These are phyloP conservation scores for Phortica magna DNA, from an alignment of 2,888 invertebrate species.

Conservation along the genomic window DNA sequence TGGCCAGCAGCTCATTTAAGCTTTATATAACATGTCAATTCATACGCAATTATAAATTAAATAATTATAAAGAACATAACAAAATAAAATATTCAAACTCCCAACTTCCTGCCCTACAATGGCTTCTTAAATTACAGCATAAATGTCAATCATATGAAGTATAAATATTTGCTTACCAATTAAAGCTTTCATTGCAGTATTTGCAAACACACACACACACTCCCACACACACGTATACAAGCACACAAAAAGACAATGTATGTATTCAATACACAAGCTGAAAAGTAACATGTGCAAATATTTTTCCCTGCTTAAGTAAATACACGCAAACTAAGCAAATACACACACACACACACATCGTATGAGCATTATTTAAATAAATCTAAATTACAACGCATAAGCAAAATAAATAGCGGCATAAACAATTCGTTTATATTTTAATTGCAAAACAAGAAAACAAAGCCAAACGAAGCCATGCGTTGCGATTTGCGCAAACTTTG, in stretches of 20 bases:
- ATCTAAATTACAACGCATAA: slow-evolving; percentile 11
- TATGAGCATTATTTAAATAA: slow-evolving; percentile 20
- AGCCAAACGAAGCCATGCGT: too few relatives aligned
- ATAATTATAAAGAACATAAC: too few relatives aligned
- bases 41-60: too few relatives aligned
- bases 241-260: background rate
- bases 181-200: slow-evolving; percentile 26
- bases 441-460: slow-evolving; percentile 2
- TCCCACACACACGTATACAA: background rate
- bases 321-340: slow-evolving; percentile 6
- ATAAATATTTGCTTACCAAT: slow-evolving; percentile 24
- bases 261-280: background rate
- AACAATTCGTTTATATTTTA: slow-evolving; percentile 33
- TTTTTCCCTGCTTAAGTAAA: slow-evolving; percentile 12
- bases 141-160: background rate
- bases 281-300: slow-evolving; percentile 1
- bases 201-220: background rate
- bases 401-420: background rate
- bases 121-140: too few relatives aligned
- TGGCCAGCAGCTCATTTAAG: too few relatives aligned
- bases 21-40: too few relatives aligned
- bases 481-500: background rate
- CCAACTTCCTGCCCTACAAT: too few relatives aligned
- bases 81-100: too few relatives aligned
- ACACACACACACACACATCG: background rate